Base-by-base conservation (phyloP, 2,113 vertebrate genomes). In the Upupa epops region DNA sequence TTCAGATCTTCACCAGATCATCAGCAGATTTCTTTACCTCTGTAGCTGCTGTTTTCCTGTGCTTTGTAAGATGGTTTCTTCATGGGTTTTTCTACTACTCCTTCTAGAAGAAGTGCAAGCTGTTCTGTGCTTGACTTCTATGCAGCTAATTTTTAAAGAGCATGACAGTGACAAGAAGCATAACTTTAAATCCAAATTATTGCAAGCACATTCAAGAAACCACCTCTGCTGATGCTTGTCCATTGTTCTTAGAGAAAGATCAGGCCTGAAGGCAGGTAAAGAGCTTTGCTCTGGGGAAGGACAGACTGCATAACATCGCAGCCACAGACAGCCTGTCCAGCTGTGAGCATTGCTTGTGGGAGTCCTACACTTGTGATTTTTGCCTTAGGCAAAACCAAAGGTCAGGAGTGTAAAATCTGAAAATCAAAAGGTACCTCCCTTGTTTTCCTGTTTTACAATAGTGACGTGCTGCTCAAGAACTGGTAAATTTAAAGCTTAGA, bases 21-120 rank as follows among this genome's bases (percentile, higher is more conserved):
- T 37, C 37, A 45, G 48, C 56, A 34, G 54, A 60, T 93, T 69
- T 72, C 37, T 92, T 93, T 64, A 29, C 36, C 52, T 75, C 90
- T 79, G 32, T 72, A 37, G 46, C 58, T 75, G 61, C 61, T 55
- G 3, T 60, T 87, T 84, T 5, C 15, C 8, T 68, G 16, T 46
- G 19, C 16, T 69, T 75, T 71, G 74, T 13, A 64, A 69, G 58
- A 17, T 60, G 16, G 8, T 58, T 20, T 58, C 31, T 56, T 58
- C 32, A 28, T 28, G 31, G 28, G 5, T 11, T 92, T 71, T 49
- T 4, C 84, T 34, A n/a, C 15, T 70, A 14, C 65, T 61, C 20
- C 65, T 29, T 91, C 48, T 88, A 66, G 90, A 86, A 70, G 58
- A 59, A 70, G 13, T 29, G 4, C 31, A 52, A 58, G 13, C 29